A percentile compares a stretch with the other conserved stretches of the same genome.
These are phyloP conservation scores for Dreissena polymorpha DNA, from an alignment of 1,140 invertebrate species.

Conservation along the genomic window DNA sequence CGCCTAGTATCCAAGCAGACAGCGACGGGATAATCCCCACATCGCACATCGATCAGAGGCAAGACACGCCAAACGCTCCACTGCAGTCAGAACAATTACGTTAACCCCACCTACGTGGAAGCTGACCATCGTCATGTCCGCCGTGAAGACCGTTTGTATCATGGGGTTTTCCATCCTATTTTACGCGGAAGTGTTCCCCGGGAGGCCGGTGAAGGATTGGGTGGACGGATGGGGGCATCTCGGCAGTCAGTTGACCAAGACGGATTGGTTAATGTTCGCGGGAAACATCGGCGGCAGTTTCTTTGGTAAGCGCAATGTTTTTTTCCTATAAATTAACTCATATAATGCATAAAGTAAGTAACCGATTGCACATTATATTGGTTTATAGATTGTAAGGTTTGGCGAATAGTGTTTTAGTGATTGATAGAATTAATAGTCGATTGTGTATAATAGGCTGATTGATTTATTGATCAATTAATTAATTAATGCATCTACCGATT, in stretches of 20 bases:
- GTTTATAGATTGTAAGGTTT: neutral
- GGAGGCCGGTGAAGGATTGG: neutral
- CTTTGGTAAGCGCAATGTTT: neutral
- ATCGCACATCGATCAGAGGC: too few species aligned
- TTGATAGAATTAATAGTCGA: too few species aligned
- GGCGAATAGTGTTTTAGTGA: neutral
- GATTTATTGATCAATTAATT: too few species aligned
- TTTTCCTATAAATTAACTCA: neutral
- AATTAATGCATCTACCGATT: too few species aligned
- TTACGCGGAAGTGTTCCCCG: neutral
- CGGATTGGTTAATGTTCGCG: neutral
- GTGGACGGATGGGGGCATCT: neutral
- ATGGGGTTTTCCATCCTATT: neutral
- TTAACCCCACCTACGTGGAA: neutral
- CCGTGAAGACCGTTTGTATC: conserved; percentile 27
- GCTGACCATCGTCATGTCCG: conserved; percentile 36
- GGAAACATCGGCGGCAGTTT: neutral
- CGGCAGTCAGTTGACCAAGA: neutral
- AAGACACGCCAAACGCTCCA: too few species aligned
- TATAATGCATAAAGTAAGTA: too few species aligned
- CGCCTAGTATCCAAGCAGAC: too few species aligned
- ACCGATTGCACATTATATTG: neutral
- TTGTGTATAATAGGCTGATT: too few species aligned
- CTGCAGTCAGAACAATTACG: too few species aligned
- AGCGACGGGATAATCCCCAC: too few species aligned